Base-by-base conservation (phyloP, 2,797 vertebrate species). In the Chloroceryle inda region DNA sequence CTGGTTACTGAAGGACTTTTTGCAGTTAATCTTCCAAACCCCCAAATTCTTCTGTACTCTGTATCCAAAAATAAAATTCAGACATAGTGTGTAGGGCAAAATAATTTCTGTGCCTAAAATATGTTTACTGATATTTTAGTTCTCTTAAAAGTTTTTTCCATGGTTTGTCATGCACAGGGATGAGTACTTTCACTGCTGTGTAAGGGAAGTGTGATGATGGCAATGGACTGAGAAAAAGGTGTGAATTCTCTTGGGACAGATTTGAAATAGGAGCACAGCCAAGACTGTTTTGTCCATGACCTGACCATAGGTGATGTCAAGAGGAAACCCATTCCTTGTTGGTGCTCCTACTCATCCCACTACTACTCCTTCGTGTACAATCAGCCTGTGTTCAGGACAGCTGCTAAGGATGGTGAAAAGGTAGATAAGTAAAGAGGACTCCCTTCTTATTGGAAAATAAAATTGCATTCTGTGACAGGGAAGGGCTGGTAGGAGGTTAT, bases 161-260 rank as follows among this genome's bases (percentile, higher is more conserved):
- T 8, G 3, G 7, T 62, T 68, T 69, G 4, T 24, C 10, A 6
- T 2, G 2, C n/a, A 1, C 9, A 11, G 13, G 5, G 9, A 4
- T 10, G n/a, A 64, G 72, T 13, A 55, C 27, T 10, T 59, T 85
- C 8, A 11, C 29, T 47, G 33, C 27, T 16, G 13, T 21, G 42
- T 38, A 58, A 45, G 10, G 18, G 18, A 66, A 42, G 13, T 13
- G 20, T 12, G 38, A 19, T 5, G 23, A 31, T 22, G 13, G 27
- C 35, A 52, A 29, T 1, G 3, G n/a, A 56, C 23, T 20, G 14
- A 38, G 44, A 58, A 49, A 45, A 69, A 55, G 4, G 6, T 8
- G 8, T 27, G 38, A 45, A 23, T 42, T 21, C 37, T 59, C 21
- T 27, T 6, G 6, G 7, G 52, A 21, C 11, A 33, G 52, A 23